phyloP scores from a whole-genome alignment of 2,888 invertebrate genomes.

The Conops quadrifasciatus region DNA sequence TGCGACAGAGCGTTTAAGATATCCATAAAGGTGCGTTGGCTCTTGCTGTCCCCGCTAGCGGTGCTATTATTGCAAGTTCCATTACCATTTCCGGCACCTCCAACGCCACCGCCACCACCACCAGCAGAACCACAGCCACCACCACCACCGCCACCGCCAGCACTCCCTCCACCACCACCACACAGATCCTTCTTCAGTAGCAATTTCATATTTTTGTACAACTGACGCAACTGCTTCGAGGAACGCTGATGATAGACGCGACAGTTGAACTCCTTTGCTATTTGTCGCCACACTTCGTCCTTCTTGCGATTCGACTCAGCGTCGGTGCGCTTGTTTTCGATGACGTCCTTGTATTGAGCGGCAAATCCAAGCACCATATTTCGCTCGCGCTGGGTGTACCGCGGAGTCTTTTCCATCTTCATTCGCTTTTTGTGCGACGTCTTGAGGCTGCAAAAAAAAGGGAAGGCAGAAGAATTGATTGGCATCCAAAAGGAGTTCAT shows the following conservation, averaged over 20 bases:
- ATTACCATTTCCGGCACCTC: conserved; percentile 7
- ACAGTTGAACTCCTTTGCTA: conserved; percentile 64
- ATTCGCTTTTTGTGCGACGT: conserved; percentile 61
- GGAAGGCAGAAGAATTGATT: too few relatives aligned
- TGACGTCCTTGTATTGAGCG: conserved; percentile 64
- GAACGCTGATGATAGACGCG: conserved; percentile 64
- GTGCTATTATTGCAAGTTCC: background rate
- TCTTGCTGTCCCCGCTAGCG: conserved; percentile 44
- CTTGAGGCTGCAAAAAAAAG: conserved; percentile 54
- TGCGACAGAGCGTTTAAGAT: conserved; percentile 62
- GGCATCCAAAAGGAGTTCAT: too few relatives aligned
- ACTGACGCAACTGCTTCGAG: conserved; percentile 63
- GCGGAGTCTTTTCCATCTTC: conserved; percentile 65
- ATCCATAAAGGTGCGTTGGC: conserved; percentile 62
- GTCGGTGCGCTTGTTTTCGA: conserved; percentile 64
- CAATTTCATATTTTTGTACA: conserved; percentile 65
- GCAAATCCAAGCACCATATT: conserved; percentile 64
- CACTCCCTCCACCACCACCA: conserved; percentile 39
- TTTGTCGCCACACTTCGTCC: conserved; percentile 64
- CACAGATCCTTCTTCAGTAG: conserved; percentile 63
- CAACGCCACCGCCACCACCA: conserved; percentile 16
- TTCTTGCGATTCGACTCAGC: conserved; percentile 64
- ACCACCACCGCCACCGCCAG: conserved; percentile 30
- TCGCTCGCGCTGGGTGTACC: conserved; percentile 63
- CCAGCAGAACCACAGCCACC: conserved; percentile 5